Evolutionary conservation across 2,113 vertebrate genomes (phyloP), one percentile per base, ranked within the genome.

Genomic region (Chaetura pelagica): DNA sequence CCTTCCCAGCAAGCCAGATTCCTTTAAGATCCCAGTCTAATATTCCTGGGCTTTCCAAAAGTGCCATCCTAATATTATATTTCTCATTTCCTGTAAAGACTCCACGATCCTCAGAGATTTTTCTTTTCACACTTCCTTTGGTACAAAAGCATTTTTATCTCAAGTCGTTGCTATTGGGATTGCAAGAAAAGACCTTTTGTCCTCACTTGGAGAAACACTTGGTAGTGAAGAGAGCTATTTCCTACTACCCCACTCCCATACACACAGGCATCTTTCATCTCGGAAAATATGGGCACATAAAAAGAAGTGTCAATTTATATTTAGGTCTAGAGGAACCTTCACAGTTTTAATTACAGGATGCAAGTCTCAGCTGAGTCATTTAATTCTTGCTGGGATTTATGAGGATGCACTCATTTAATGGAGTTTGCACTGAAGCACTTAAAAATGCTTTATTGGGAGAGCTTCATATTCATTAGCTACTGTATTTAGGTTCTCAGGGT

Each of bases 301-400:
- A 72, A 15, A 61, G 42, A 93, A 81, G 35, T 46, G 79, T 83
- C 93, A 71, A 89, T 91, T 96, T 84, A 52, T 92, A 84, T 89
- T 93, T 90, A 61, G 86, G 67, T 63, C 81, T 51, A 80, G 74
- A 86, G 84, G 58, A 97, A 95, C 79, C 90, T 88, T 64, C 91
- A 54, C 22, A 82, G 77, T 95, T 97, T 97, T 97, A 97, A 97
- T 97, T 94, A 94, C 21, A 88, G 58, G 51, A 95, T 89, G 69
- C 69, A 84, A 86, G 55, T 23, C 74, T 93, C 75, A 73, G 38
- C 40, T 2, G 49, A 94, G 90, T 89, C 91, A 86, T 95, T 97
- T 84, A 87, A 95, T 96, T 94, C 88, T 84, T 85, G 52, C 73
- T 54, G 84, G 87, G 51, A 93, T 96, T 97, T 96, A 94, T 9